Base-by-base conservation (phyloP, 2,797 vertebrate species). In the Trematomus bernacchii region DNA sequence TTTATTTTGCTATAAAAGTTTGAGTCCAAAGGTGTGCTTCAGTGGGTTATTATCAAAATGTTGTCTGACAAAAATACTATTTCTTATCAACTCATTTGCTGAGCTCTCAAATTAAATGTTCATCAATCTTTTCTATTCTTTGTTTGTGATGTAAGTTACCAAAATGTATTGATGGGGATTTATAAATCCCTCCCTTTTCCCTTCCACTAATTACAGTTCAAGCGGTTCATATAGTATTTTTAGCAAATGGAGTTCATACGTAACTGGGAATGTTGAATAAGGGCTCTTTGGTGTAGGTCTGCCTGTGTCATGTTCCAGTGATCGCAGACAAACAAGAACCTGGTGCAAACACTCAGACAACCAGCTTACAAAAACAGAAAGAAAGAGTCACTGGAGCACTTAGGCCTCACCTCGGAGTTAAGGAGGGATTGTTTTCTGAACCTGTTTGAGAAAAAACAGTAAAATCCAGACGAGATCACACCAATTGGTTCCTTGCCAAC, bases 241-340 rank as follows among this genome's bases (percentile, higher is more conserved):
- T 73, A 66, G 61, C 1, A 52, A 79, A 85, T 73, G 79, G 76
- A 85, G 71, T 79, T 92, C 57, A 84, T 84, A 73, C 65, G 13
- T 57, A 67, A 78, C 79, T 72, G 73, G 66, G 55, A 66, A 83
- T 48, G 85, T 93, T 94, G 92, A 59, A 81, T 91, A 94, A 93
- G 58, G 77, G 73, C 71, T 84, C 72, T 81, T 87, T 61, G 51
- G 62, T 75, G 76, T 68, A 79, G 78, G 42, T 68, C 64, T 67
- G 65, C 55, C 23, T 37, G 27, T 69, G 55, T 37, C 40, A 72
- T 78, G 52, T 83, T 76, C 40, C 69, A 75, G 71, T 63, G 18
- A 68, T 73, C 1, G 0, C 73, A 80, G 66, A 30, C 66, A 71
- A 67, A 78, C 65, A 58, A 77, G 63, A 84, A 76, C 42, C 57